Evolutionary conservation across 64 coral and sea anemone genomes (phyloP).

Genomic region (Platygyra sinensis): DNA sequence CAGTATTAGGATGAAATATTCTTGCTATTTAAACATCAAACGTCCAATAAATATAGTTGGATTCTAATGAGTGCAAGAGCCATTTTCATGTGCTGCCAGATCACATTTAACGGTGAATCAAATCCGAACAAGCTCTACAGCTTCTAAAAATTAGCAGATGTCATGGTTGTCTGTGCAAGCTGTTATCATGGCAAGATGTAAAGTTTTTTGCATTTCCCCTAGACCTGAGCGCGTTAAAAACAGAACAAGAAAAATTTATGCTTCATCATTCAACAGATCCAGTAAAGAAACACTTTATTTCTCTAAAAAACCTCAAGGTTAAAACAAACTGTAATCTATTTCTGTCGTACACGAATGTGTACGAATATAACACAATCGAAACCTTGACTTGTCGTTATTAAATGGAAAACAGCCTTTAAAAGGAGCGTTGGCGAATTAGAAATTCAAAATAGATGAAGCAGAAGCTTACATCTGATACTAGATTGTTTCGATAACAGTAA

Average conservation of each 20-base stretch:
- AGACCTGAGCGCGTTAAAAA: neutral
- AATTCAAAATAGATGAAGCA: neutral
- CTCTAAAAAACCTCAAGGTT: neutral
- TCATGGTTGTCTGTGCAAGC: neutral
- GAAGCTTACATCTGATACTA: neutral
- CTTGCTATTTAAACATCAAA: constrained; percentile 46
- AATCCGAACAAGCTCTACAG: neutral
- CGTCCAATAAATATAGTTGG: constrained; percentile 10
- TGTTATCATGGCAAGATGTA: neutral
- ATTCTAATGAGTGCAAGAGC: constrained; percentile 8
- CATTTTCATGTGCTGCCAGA: neutral
- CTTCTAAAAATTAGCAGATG: constrained; percentile 5
- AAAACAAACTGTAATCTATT: neutral
- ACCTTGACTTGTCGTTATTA: neutral
- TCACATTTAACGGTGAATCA: neutral
- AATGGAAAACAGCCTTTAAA: neutral
- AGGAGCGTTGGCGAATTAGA: neutral
- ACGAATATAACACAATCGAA: neutral
- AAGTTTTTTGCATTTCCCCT: neutral
- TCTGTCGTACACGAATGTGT: neutral
- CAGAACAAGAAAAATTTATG: neutral
- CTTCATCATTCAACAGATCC: neutral
- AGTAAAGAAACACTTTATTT: neutral
- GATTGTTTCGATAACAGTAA: neutral
- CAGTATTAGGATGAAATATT: constrained; percentile 37